Evolutionary conservation across 2,797 vertebrate genomes (phyloP).

Genomic region (Thamnophis elegans): DNA sequence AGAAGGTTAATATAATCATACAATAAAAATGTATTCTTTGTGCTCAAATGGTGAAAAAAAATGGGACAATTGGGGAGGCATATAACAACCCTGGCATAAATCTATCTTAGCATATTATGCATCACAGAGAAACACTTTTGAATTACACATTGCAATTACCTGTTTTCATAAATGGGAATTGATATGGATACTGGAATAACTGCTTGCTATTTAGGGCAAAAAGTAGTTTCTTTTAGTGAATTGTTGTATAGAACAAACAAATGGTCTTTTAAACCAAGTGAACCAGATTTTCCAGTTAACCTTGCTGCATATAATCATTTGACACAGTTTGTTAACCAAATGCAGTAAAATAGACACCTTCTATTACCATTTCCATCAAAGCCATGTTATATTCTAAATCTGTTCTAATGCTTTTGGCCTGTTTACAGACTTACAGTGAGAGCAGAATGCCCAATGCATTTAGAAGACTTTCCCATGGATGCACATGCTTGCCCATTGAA

Average conservation of each 20-base stretch:
- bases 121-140: background rate
- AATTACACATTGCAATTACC: background rate
- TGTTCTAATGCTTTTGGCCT: conserved; percentile 47
- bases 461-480: conserved; percentile 99
- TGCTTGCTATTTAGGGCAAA: background rate
- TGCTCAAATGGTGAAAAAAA: background rate
- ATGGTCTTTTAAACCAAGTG: background rate
- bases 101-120: background rate
- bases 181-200: background rate
- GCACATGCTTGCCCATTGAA: conserved; percentile 97
- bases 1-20: background rate
- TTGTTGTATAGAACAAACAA: background rate
- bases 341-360: background rate
- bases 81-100: background rate
- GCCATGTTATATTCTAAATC: background rate
- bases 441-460: conserved; percentile 98
- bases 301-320: background rate
- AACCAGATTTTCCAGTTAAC: background rate
- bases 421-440: conserved; percentile 90
- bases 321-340: background rate
- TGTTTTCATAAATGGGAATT: background rate
- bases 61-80: background rate
- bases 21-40: background rate
- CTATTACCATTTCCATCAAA: background rate
- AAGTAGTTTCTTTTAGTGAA: background rate